Conservation (phyloP, 2,113 vertebrate genomes). For the Macrotis lagotis region DNA sequence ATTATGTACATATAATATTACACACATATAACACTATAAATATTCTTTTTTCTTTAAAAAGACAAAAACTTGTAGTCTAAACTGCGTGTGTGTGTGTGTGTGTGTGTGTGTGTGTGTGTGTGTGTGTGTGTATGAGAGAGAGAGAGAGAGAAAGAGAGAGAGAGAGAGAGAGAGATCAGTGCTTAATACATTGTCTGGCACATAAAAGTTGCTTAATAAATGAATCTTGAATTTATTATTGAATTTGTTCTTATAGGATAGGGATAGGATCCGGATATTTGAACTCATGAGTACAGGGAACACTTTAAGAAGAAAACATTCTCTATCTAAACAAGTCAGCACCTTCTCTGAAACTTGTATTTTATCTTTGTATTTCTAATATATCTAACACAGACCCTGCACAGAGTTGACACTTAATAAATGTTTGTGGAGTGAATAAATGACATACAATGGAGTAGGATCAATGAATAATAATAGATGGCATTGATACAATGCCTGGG, state of each 20-base stretch:
- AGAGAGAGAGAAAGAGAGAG: too few relatives aligned
- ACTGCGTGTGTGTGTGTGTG: too few relatives aligned
- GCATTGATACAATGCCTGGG: not conserved
- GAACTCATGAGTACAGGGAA: too few relatives aligned
- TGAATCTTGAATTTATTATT: not conserved
- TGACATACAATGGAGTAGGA: not conserved
- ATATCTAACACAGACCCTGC: not conserved
- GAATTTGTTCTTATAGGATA: not conserved
- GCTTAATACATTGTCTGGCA: not conserved
- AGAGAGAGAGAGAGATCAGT: not conserved
- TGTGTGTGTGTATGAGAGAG: too few relatives aligned
- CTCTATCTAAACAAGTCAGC: not conserved
- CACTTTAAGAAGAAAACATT: too few relatives aligned
- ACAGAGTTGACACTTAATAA: not conserved
- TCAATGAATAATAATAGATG: not conserved
- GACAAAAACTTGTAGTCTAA: not conserved
- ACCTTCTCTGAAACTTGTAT: not conserved
- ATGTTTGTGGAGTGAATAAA: not conserved
- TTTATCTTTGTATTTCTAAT: not conserved
- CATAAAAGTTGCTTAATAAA: not conserved
- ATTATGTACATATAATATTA: not conserved
- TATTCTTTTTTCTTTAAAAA: not conserved
- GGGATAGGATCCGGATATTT: too few relatives aligned
- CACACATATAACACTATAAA: not conserved
- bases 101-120: too few relatives aligned